Evolutionary conservation across 2,888 invertebrate species (phyloP).

Genomic region (Orthosia gracilis): DNA sequence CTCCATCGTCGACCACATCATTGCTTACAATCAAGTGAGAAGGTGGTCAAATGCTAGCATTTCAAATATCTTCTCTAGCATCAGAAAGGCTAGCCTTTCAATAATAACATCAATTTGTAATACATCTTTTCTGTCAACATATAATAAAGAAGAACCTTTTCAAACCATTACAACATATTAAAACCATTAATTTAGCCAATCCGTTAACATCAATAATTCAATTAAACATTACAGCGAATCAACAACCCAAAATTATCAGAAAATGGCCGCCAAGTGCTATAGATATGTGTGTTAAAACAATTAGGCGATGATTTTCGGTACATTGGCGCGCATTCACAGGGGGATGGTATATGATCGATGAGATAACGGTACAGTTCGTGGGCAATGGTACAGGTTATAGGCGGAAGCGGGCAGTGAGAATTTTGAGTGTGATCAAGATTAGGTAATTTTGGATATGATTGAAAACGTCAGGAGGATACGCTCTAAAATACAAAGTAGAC

Average conservation of each 20-base stretch:
- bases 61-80: no score
- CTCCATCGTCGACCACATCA: no score
- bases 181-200: conserved; percentile 17
- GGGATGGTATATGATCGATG: conserved; percentile 77
- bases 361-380: conserved; percentile 64
- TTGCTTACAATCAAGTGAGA: no score
- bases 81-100: no score
- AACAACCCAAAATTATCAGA: conserved; percentile 20
- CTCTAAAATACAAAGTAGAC: no score
- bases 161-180: not conserved
- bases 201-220: conserved; percentile 40
- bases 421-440: no score
- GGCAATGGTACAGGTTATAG: not conserved
- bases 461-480: no score
- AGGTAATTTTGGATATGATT: no score
- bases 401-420: no score
- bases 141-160: not conserved
- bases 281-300: conserved; percentile 60
- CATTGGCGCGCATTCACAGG: conserved; percentile 70
- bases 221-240: conserved; percentile 37
- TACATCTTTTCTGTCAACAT: not conserved
- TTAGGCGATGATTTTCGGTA: conserved; percentile 71
- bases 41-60: no score
- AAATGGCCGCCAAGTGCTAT: conserved; percentile 36
- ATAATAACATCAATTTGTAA: not conserved